Evolutionary conservation across 1,140 invertebrate species (phyloP), one percentile per base, ranked within the genome.

Genomic region (Dreissena rostriformis): DNA sequence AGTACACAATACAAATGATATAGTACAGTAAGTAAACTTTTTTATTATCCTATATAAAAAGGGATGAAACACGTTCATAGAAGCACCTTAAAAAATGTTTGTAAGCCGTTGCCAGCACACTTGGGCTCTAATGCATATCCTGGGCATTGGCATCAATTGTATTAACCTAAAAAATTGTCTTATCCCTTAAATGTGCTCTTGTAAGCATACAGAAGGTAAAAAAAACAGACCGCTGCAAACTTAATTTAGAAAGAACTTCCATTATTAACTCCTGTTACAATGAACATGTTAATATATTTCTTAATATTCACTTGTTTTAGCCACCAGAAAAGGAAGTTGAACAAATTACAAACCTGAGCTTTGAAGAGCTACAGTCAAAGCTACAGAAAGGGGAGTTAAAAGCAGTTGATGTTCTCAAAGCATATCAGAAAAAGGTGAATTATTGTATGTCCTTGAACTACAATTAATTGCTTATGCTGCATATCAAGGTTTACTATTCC

Each of bases 391-490:
- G 86, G 39, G 63, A 85, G 52, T 52, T 90, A 51, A 88, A 85
- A 63, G 86, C 88, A 0, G 63, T 87, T 6, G 82, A 87, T 78
- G 88, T 89, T 17, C 75, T 90, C 14, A 74, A 63, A 61, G 89
- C 88, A 22, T 90, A 83, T 75, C 89, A 90, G 49, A 68, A 66
- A 61, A 87, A 88, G 88, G 89, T 90, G 49, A 7, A n/a, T 75
- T n/a, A n/a, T 24, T 22, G 51, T 53, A 6, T 17, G 22, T 26
- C 67, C 24, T 49, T 11, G 17, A 29, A 67, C 19, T 28, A 19
- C 15, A 49, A 12, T 2, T 68, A 28, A n/a, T n/a, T 67, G 19
- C 2, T 24, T 26, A 1, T 55, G 26, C 11, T 29, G 24, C 12
- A 19, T 24, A 65, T 17, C 26, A 6, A 17, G 1, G 66, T 17